Conservation (phyloP, 2,797 vertebrate genomes). For the Pipistrellus nathusii region DNA sequence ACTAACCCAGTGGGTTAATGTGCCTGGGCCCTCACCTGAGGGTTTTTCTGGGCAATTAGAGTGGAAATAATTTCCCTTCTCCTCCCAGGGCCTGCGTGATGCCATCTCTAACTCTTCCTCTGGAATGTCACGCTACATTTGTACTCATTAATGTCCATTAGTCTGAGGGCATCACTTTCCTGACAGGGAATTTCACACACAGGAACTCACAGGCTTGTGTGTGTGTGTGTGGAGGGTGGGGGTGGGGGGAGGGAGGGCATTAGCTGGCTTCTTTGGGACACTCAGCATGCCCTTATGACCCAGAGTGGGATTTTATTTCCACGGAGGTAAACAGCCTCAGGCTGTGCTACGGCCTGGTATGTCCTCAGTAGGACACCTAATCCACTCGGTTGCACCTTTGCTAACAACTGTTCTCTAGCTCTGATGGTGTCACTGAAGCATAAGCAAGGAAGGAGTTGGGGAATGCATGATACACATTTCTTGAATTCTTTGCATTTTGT, state of each 20-base stretch:
- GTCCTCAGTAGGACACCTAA: not conserved
- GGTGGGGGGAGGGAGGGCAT: not conserved
- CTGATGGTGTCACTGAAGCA: not conserved
- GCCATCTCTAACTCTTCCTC: not conserved
- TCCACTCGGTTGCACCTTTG: not conserved
- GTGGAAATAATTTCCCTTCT: conserved; percentile 70
- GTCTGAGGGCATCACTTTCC: conserved; percentile 50
- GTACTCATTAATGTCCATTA: conserved; percentile 49
- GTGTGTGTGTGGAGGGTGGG: too few relatives aligned
- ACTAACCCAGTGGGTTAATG: not conserved
- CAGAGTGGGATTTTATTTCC: conserved; percentile 46
- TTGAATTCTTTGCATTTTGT: conserved; percentile 18
- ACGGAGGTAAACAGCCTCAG: not conserved
- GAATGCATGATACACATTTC: not conserved
- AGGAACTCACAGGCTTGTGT: not conserved
- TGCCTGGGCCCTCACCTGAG: not conserved
- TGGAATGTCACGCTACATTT: conserved; percentile 55
- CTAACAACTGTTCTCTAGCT: conserved; percentile 14
- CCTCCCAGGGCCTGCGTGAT: not conserved
- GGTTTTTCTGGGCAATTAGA: conserved; percentile 54
- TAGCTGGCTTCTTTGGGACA: not conserved
- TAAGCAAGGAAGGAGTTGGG: not conserved
- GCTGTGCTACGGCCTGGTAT: not conserved
- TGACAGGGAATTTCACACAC: conserved; percentile 60
- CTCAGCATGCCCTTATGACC: not conserved